Evolutionary conservation across 2,113 vertebrate genomes (phyloP), one percentile per base, ranked within the genome.

Genomic region (Cervus canadensis): DNA sequence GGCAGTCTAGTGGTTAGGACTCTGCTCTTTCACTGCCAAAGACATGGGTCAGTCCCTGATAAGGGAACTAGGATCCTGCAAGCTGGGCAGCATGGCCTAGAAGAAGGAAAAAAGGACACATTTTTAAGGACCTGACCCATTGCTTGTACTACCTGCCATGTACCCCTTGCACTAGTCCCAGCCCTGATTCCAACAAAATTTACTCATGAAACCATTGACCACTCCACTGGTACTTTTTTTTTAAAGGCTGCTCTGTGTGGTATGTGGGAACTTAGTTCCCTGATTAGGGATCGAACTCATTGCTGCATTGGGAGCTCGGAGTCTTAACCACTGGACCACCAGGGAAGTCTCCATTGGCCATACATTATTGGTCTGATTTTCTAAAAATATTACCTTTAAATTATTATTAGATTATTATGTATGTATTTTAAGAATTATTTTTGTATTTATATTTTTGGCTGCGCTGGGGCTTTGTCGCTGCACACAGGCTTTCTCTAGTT

Each of bases 111-210:
- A 57, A 64, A 86, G 89, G 36, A 33, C 2, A 0, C 16, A 19
- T 81, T 30, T 50, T 19, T 33, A 33, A 19, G 33, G 50, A 45
- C 25, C 23, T 36, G 21, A 45, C 2, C 17, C 14, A 13, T n/a
- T 2, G 15, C 13, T 88, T 6, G 33, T 2, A 0, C 43, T 15
- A 2, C n/a, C 26, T 48, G 3, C 23, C 40, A 21, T 23, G 26
- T 30, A 1, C 23, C 5, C 7, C 15, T 59, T 1, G 2, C 26
- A 9, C 43, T 5, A 86, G 96, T 16, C 26, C 23, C 6, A 71
- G 48, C 40, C n/a, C 87, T 54, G 54, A 26, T n/a, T 14, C 57
- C 56, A 83, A 40, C 16, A 40, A 60, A 48, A 92, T 30, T 23
- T 87, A n/a, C 45, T 79, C 54, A 45, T 26, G 81, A 71, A 94